Evolutionary conservation across 1,140 invertebrate species (phyloP).

Genomic region (Eupeodes corollae): DNA sequence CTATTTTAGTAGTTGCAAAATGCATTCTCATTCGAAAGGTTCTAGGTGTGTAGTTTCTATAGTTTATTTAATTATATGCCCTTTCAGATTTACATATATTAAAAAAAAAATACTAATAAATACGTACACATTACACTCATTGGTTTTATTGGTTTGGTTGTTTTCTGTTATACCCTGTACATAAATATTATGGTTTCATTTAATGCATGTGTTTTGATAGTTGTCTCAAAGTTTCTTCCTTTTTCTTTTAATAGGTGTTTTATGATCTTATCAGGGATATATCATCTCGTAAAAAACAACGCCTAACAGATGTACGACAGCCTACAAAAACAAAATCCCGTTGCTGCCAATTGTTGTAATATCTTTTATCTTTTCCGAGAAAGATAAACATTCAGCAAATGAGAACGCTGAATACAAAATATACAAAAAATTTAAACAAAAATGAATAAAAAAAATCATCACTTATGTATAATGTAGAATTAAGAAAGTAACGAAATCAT

Average conservation of each 20-base stretch:
- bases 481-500: too few relatives aligned
- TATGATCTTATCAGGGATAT: conserved; percentile 39
- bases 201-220: not conserved
- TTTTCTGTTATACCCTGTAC: not conserved
- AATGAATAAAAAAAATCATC: too few relatives aligned
- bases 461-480: too few relatives aligned
- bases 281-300: conserved; percentile 37
- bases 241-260: conserved; percentile 24
- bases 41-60: too few relatives aligned
- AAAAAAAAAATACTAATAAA: not conserved
- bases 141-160: not conserved
- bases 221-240: not conserved
- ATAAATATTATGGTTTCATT: not conserved
- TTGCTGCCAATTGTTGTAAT: conserved; percentile 38
- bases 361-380: not conserved
- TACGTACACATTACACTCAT: not conserved
- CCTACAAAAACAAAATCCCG: conserved; percentile 34
- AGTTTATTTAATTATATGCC: too few relatives aligned
- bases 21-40: too few relatives aligned
- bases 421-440: too few relatives aligned
- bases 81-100: too few relatives aligned
- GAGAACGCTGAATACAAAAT: not conserved
- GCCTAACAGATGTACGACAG: conserved; percentile 35
- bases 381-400: not conserved
- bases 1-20: too few relatives aligned